phyloP scores from a whole-genome alignment of 2,113 vertebrate genomes.

The Suncus etruscus region DNA sequence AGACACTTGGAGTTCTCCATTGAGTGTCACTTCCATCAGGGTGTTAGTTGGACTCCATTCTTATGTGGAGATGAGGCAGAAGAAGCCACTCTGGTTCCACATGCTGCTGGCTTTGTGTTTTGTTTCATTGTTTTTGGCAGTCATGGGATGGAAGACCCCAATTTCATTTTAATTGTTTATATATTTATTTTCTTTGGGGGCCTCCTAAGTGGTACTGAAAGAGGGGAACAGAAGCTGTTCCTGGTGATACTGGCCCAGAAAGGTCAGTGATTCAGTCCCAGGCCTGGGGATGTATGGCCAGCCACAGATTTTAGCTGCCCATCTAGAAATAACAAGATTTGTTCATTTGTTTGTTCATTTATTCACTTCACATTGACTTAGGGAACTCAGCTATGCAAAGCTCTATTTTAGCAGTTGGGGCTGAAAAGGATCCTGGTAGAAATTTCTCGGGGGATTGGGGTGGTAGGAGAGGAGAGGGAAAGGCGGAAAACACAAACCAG shows the following conservation, averaged over 20 bases:
- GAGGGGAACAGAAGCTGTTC: too few species aligned
- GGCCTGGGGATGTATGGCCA: too few species aligned
- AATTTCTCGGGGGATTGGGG: not conserved
- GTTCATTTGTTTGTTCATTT: not conserved
- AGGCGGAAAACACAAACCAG: not conserved
- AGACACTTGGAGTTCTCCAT: not conserved
- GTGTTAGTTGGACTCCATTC: not conserved
- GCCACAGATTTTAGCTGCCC: not conserved
- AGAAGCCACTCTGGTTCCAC: not conserved
- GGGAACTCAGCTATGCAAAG: not conserved
- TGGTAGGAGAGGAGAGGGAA: not conserved
- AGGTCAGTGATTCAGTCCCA: too few species aligned
- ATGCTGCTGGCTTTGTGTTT: not conserved
- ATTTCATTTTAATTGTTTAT: not conserved
- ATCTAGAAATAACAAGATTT: not conserved
- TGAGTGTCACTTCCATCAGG: not conserved
- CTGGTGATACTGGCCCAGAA: too few species aligned
- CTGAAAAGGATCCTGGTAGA: not conserved
- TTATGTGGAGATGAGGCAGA: not conserved
- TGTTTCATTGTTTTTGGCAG: not conserved
- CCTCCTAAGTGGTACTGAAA: too few species aligned
- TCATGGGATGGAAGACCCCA: not conserved
- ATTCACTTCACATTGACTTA: not conserved
- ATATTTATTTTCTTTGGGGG: too few species aligned
- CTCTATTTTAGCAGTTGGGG: not conserved